Percentiles rank a stretch among this genome's conserved stretches.
Conservation (phyloP, 2,113 vertebrate species). For the Oxyura jamaicensis region DNA sequence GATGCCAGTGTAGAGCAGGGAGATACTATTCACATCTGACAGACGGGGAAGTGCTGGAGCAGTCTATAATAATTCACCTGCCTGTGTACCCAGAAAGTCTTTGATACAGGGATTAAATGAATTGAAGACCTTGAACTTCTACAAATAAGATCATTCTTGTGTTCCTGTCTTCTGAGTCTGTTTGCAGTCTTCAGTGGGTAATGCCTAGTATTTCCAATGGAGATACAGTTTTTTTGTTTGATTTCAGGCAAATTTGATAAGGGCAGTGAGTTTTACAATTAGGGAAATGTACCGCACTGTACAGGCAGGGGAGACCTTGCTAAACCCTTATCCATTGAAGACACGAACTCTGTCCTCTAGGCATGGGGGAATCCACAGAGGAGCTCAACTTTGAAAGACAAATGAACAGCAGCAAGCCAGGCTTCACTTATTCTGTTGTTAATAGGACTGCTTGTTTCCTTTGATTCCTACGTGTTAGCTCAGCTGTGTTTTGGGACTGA, state of each 20-base stretch:
- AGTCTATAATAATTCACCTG: not conserved
- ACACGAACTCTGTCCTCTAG: not conserved
- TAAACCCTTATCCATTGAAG: not conserved
- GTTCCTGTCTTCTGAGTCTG: not conserved
- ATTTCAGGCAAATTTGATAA: not conserved
- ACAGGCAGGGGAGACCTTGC: not conserved
- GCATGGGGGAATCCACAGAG: not conserved
- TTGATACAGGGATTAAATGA: not conserved
- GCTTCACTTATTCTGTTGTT: constrained; percentile 48
- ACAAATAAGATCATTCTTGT: not conserved
- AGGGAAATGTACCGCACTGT: not conserved
- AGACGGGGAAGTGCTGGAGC: not conserved
- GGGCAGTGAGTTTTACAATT: not conserved
- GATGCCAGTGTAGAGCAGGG: not conserved
- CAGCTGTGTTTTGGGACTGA: constrained; percentile 67
- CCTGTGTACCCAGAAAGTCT: not conserved
- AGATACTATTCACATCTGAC: not conserved
- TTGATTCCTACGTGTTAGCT: constrained; percentile 67
- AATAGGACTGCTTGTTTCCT: constrained; percentile 60
- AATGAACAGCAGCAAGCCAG: constrained; percentile 14
- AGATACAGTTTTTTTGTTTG: not conserved
- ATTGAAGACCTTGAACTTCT: not conserved
- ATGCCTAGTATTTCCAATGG: not conserved
- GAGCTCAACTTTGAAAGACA: constrained; percentile 45
- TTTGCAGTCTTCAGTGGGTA: not conserved